phyloP scores from a whole-genome alignment of 2,888 invertebrate species.

The Lithophane ornitopus region DNA sequence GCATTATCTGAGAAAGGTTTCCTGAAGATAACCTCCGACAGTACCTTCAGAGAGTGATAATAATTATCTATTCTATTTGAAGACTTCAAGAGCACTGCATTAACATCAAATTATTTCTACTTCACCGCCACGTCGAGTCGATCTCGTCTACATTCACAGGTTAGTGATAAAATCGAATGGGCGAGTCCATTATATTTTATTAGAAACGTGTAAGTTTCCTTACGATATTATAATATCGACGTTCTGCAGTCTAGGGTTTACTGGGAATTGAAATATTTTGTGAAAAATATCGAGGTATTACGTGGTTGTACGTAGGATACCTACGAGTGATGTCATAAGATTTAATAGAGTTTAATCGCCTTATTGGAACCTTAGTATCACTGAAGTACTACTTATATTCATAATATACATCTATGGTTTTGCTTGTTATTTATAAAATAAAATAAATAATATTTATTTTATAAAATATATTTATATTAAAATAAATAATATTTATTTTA shows the following conservation, averaged over 20 bases:
- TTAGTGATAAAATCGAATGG: conserved; percentile 46
- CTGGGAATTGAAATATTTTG: background rate
- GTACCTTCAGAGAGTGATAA: background rate
- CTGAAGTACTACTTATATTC: background rate
- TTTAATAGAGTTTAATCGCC: background rate
- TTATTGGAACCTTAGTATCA: background rate
- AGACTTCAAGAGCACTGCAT: conserved; percentile 7
- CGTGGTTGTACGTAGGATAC: no score
- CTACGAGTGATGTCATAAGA: background rate
- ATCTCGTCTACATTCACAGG: conserved; percentile 31
- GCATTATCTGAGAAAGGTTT: background rate
- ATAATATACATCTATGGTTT: no score
- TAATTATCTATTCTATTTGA: background rate
- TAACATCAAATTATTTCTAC: conserved; percentile 18
- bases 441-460: no score
- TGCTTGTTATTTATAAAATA: no score
- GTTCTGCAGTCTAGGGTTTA: background rate
- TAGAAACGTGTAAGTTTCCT: conserved; percentile 35
- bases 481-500: no score
- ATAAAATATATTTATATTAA: no score
- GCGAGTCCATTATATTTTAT: conserved; percentile 47
- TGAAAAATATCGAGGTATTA: background rate
- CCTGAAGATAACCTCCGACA: background rate
- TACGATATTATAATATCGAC: conserved; percentile 7
- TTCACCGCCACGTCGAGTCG: conserved; percentile 2